Conservation (phyloP, 2,888 invertebrate species). For the Chesias legatella region DNA sequence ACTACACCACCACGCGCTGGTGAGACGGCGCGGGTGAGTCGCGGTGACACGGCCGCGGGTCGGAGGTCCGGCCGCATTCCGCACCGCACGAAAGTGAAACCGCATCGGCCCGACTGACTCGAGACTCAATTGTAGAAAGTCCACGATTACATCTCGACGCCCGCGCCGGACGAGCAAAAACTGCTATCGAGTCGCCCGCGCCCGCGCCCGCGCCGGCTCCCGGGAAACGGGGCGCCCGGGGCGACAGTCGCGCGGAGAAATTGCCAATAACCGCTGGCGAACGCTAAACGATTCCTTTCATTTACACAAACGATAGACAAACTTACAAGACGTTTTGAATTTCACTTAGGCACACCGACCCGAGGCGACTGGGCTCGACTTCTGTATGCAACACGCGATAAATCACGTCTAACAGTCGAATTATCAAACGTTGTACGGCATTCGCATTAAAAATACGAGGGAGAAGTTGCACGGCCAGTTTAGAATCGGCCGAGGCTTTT, state of each 20-base stretch:
- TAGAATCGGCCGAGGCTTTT: conserved; percentile 32
- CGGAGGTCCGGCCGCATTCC: conserved; percentile 79
- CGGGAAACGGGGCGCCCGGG: conserved; percentile 67
- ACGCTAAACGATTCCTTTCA: conserved; percentile 58
- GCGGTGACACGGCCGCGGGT: conserved; percentile 56
- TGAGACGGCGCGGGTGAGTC: conserved; percentile 34
- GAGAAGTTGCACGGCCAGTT: conserved; percentile 46
- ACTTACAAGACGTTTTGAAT: conserved; percentile 45
- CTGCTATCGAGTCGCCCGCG: conserved; percentile 60
- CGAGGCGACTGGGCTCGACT: conserved; percentile 41
- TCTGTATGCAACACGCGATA: conserved; percentile 40
- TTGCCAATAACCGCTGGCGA: conserved; percentile 55
- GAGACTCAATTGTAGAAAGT: conserved; percentile 74
- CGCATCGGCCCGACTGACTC: conserved; percentile 58
- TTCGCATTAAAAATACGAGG: conserved; percentile 40
- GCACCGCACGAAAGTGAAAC: conserved; percentile 77
- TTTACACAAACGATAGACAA: conserved; percentile 45
- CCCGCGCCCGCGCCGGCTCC: no score
- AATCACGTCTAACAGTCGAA: conserved; percentile 39
- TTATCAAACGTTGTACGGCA: conserved; percentile 38
- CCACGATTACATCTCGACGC: conserved; percentile 72
- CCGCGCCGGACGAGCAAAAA: conserved; percentile 70
- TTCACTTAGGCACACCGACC: conserved; percentile 53
- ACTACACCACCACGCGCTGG: no score
- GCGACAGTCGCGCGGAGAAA: conserved; percentile 57